A percentile compares a stretch with the other conserved stretches of the same genome.
Conservation (phyloP, 2,113 vertebrate genomes). For the Hypocryptadius cinnamomeus region DNA sequence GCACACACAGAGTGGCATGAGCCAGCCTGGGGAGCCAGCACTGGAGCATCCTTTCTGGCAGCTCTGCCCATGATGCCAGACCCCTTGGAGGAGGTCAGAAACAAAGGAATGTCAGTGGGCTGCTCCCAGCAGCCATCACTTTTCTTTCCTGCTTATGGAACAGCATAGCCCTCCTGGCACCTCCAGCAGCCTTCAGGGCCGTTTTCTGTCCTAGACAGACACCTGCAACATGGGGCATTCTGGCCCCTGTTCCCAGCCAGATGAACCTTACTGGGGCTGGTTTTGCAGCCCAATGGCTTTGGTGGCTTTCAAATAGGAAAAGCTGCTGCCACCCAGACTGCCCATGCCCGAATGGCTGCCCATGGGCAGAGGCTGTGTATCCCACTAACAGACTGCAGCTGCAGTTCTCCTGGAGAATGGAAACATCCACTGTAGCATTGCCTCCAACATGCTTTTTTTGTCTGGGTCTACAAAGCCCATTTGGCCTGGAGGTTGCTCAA, state of each 20-base stretch:
- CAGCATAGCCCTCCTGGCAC: neutral
- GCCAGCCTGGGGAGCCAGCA: accelerated
- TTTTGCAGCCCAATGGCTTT: neutral
- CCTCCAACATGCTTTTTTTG: neutral
- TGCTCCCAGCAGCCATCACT: neutral
- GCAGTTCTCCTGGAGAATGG: neutral
- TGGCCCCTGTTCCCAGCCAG: neutral
- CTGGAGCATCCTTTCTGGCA: neutral
- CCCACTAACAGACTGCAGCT: neutral
- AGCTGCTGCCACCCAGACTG: neutral
- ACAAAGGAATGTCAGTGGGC: too few species aligned
- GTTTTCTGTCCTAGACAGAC: neutral
- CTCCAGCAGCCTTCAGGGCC: neutral
- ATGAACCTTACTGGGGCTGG: neutral
- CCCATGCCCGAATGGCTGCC: accelerated
- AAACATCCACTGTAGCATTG: neutral
- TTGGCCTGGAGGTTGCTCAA: neutral
- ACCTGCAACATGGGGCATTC: neutral
- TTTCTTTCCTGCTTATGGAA: neutral
- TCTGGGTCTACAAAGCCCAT: neutral
- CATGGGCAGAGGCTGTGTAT: neutral
- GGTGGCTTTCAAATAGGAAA: neutral
- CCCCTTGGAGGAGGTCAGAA: neutral
- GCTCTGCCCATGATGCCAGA: neutral
- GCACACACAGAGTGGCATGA: accelerated